Evolutionary conservation across 2,797 vertebrate species (phyloP), one percentile per base, ranked within the genome.

Genomic region (Masticophis lateralis): DNA sequence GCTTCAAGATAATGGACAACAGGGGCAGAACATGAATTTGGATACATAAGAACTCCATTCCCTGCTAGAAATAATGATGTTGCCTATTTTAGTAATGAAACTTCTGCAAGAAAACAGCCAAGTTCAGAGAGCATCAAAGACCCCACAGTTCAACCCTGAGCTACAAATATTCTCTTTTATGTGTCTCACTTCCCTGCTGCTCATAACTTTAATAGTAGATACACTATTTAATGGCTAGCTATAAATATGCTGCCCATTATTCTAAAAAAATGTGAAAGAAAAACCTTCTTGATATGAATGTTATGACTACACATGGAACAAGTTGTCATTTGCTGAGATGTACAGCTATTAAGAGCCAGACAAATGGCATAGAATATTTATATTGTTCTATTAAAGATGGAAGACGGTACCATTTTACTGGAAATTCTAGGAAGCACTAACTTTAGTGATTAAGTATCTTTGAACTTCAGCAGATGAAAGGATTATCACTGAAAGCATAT

Each of bases 401-500:
- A 95, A 96, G 51, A 66, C 3, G 56, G 11, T 95, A 86, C 88
- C 95, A 88, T 91, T 96, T 94, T 93, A 95, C 94, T 96, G 95
- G 95, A 94, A 97, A 97, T 97, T 96, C 90, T 95, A 92, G 95
- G 90, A 90, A 91, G 95, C 87, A 91, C 92, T 96, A 97, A 96
- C 89, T 95, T 95, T 97, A 97, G 96, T 92, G 95, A 96, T 95
- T 97, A 96, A 93, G 59, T 91, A 93, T 74, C 96, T 97, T 95
- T 96, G 95, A 96, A 96, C 95, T 95, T 95, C 95, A 96, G 93
- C 95, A 96, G 97, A 97, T 96, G 93, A 94, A 97, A 97, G 96
- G 96, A 97, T 96, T 95, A 97, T 94, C 94, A 87, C 86, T 63
- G 28, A 96, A 95, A 94, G 96, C 94, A 94, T 95, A 97, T 96